A percentile compares a stretch with the other conserved stretches of the same genome.
These are phyloP conservation scores for Lota lota DNA, from an alignment of 2,113 vertebrate genomes.

Conservation along the genomic window DNA sequence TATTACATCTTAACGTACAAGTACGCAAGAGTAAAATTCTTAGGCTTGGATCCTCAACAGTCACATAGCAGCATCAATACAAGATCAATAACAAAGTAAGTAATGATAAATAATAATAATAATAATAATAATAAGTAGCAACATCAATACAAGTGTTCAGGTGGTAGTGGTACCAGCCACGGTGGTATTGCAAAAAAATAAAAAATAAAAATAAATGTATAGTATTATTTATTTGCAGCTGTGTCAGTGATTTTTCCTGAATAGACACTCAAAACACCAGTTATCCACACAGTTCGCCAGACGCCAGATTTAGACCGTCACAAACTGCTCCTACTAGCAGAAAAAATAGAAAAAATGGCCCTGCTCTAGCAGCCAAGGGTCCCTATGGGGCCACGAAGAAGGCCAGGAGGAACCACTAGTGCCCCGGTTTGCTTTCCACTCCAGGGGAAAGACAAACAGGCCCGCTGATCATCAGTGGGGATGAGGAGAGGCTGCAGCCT, in stretches of 20 bases:
- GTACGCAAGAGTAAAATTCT: too few relatives aligned
- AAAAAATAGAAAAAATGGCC: slow-evolving; percentile 27
- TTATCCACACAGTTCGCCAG: slow-evolving; percentile 49
- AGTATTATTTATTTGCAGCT: too few relatives aligned
- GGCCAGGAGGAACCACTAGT: slow-evolving; percentile 42
- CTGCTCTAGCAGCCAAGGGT: slow-evolving; percentile 35
- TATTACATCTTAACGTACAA: too few relatives aligned
- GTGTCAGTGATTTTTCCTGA: slow-evolving; percentile 43
- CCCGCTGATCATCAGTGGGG: slow-evolving; percentile 56
- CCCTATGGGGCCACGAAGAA: slow-evolving; percentile 32
- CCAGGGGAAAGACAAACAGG: slow-evolving; percentile 61
- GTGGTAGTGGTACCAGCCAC: too few relatives aligned
- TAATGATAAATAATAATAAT: too few relatives aligned
- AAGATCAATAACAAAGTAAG: too few relatives aligned
- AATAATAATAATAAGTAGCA: too few relatives aligned
- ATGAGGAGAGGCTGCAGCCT: slow-evolving; percentile 59
- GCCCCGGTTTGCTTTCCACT: slow-evolving; percentile 60
- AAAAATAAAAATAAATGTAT: too few relatives aligned
- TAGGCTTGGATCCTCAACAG: too few relatives aligned
- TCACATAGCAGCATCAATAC: too few relatives aligned
- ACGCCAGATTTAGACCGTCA: slow-evolving; percentile 45
- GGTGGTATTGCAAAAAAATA: too few relatives aligned
- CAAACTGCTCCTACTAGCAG: slow-evolving; percentile 52
- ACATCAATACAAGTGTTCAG: too few relatives aligned
- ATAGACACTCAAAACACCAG: slow-evolving; percentile 24